These are phyloP conservation scores for Harpalus rufipes DNA, from an alignment of 2,888 invertebrate species.

Conservation along the genomic window DNA sequence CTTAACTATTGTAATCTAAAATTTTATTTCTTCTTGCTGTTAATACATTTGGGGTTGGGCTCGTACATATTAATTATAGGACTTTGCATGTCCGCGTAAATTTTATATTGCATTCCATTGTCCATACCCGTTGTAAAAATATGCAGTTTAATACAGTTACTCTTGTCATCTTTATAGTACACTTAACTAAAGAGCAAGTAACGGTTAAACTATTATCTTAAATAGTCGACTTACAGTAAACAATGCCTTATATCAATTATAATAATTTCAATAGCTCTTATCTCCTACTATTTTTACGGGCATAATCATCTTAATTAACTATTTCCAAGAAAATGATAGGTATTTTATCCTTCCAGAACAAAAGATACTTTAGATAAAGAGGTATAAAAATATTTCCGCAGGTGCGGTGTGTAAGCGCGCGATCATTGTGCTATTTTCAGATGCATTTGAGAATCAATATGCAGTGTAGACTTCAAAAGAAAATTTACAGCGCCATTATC, in stretches of 20 bases:
- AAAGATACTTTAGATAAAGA: conserved; percentile 18
- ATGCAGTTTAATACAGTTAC: conserved; percentile 28
- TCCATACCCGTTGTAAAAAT: neutral
- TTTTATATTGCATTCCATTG: neutral
- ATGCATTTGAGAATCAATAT: conserved; percentile 37
- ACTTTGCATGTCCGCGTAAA: neutral
- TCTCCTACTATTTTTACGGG: conserved; percentile 9
- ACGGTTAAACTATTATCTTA: conserved; percentile 33
- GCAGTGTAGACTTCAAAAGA: conserved; percentile 12
- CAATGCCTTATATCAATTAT: conserved; percentile 33
- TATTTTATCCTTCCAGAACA: conserved; percentile 24
- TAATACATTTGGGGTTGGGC: too few species aligned
- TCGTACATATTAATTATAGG: too few species aligned
- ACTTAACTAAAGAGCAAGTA: conserved; percentile 29
- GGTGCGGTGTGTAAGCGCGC: conserved; percentile 15
- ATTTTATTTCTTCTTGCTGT: too few species aligned
- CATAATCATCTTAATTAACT: conserved; percentile 25
- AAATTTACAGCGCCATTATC: conserved; percentile 31
- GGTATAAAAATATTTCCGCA: conserved; percentile 9
- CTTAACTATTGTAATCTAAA: too few species aligned
- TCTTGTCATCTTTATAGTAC: conserved; percentile 34
- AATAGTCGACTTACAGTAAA: conserved; percentile 14
- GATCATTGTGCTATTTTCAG: conserved; percentile 30
- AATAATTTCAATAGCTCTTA: conserved; percentile 46
- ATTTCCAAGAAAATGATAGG: conserved; percentile 23